Evolutionary conservation across 2,113 vertebrate species (phyloP), one percentile per base, ranked within the genome.

Genomic region (Peromyscus leucopus): DNA sequence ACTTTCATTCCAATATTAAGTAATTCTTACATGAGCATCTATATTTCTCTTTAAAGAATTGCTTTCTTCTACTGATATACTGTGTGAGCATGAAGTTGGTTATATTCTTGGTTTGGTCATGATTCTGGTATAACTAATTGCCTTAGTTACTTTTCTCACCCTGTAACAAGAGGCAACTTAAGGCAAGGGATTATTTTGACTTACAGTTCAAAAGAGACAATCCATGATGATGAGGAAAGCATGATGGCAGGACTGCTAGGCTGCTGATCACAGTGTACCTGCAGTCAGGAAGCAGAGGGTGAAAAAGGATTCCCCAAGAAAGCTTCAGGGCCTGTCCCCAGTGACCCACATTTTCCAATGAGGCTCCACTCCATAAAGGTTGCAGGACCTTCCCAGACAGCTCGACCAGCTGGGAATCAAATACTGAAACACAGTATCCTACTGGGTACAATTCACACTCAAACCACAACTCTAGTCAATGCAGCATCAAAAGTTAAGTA

Each of bases 401-500:
- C 24, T 42, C 2, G 7, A 85, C 13, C n/a, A 46, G 13, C 24
- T 17, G 63, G 26, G 24, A 63, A 31, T 63, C 16, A 65, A 65
- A 46, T 65, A 31, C 15, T 63, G 12, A 84, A 84, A 63, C 24
- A 63, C 12, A 61, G 63, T 85, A 46, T 10, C 39, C 59, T 65
- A 65, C 16, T 46, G 1, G n/a, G 26, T 2, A 65, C 9, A 15
- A 46, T 28, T 85, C 59, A 46, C 83, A 85, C 31, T 85, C 39
- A 63, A 84, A 28, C 55, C 7, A 63, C 82, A 84, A 28, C 33
- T 59, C 55, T 31, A 63, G 59, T 90, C 48, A 76, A 55, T 7
- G 4, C 28, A 90, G 5, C 36, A 94, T 79, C 39, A 75, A 92
- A 93, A 83, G 17, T n/a, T 96, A 48, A 97, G 5, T 13, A 39